Conservation (phyloP, 2,888 invertebrate genomes). For the Cremastinae sp. region DNA sequence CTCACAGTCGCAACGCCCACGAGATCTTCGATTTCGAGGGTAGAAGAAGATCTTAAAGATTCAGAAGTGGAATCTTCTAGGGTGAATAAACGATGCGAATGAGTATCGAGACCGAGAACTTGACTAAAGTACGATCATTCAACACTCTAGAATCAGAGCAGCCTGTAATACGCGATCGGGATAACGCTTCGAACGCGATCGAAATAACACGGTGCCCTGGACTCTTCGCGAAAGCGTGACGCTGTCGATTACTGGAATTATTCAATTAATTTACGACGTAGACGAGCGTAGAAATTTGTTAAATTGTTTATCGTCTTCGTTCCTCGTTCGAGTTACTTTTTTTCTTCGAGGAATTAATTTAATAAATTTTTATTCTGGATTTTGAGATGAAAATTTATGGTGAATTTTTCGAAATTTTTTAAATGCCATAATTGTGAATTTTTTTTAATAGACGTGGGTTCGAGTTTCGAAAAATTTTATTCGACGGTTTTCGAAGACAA, state of each 20-base stretch:
- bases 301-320: no score
- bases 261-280: conserved; percentile 36
- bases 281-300: no score
- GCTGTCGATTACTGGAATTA: conserved; percentile 40
- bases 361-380: no score
- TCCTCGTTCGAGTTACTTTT: no score
- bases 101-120: conserved; percentile 16
- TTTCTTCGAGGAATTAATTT: no score
- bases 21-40: conserved; percentile 8
- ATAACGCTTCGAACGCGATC: conserved; percentile 25
- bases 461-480: no score
- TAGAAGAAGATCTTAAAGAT: background rate
- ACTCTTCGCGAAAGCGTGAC: conserved; percentile 5
- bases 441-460: no score
- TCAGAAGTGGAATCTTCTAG: conserved; percentile 25
- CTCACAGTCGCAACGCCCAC: conserved; percentile 31
- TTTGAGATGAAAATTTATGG: no score
- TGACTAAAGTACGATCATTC: conserved; percentile 37
- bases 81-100: no score
- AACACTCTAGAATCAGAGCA: conserved; percentile 8
- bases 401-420: no score
- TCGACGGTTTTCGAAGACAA: no score
- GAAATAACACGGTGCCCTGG: conserved; percentile 29
- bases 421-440: no score
- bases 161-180: conserved; percentile 5